phyloP scores from a whole-genome alignment of 2,888 invertebrate species.

The Drosophila anomalata region DNA sequence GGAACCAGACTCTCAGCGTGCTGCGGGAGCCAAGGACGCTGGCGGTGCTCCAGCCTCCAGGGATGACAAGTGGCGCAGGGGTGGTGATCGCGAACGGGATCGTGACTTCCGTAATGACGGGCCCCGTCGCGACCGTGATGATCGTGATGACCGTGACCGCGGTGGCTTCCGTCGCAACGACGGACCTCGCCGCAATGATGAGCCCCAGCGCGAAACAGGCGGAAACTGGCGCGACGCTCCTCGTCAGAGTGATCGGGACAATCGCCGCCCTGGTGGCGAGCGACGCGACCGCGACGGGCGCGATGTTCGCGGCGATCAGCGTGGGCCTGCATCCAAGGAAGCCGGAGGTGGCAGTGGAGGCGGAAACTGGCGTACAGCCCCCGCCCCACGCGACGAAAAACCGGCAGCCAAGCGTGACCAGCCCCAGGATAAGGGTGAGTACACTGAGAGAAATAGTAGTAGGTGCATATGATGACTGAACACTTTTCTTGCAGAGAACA shows the following conservation, averaged over 20 bases:
- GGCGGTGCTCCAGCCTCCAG: conserved; percentile 41
- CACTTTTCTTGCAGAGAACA: conserved; percentile 83
- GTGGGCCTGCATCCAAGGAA: conserved; percentile 48
- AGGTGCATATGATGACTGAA: neutral
- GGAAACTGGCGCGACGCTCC: conserved; percentile 81
- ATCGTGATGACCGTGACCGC: conserved; percentile 45
- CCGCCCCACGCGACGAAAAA: conserved; percentile 80
- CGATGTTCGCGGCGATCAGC: conserved; percentile 60
- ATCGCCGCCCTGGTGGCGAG: conserved; percentile 68
- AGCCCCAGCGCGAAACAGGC: conserved; percentile 68
- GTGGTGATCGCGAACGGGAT: conserved; percentile 67
- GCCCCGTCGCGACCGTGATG: conserved; percentile 43
- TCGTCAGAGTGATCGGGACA: conserved; percentile 76
- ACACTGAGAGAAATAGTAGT: neutral
- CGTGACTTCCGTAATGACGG: conserved; percentile 64
- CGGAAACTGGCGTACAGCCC: conserved; percentile 80
- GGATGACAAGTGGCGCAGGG: conserved; percentile 67
- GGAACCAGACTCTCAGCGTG: conserved; percentile 68
- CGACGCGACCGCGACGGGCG: conserved; percentile 73
- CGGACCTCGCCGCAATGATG: conserved; percentile 69
- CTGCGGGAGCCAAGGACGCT: conserved; percentile 31
- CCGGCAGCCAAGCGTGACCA: conserved; percentile 69
- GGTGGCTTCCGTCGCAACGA: conserved; percentile 57
- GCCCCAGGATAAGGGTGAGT: conserved; percentile 76
- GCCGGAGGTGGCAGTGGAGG: conserved; percentile 48